Percentiles rank a stretch among this genome's conserved stretches.
Conservation (phyloP, 2,113 vertebrate genomes). For the Grammomys dolichurus region DNA sequence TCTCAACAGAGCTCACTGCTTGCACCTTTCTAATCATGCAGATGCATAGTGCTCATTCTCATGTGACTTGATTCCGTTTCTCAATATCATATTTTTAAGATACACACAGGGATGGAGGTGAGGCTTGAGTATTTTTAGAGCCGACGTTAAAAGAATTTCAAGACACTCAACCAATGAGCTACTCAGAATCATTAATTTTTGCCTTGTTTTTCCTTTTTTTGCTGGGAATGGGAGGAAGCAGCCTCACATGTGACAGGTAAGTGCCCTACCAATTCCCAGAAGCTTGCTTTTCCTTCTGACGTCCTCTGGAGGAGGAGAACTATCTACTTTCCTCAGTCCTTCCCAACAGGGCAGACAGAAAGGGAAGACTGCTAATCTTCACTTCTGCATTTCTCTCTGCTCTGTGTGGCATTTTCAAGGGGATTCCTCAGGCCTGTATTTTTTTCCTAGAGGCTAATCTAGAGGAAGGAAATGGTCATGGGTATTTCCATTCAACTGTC, state of each 20-base stretch:
- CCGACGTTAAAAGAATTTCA: constrained; percentile 28
- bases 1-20: background rate
- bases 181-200: background rate
- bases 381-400: background rate
- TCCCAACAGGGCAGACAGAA: background rate
- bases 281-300: background rate
- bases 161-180: background rate
- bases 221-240: background rate
- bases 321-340: no score
- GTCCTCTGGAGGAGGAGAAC: background rate
- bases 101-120: background rate
- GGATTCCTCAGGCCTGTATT: background rate
- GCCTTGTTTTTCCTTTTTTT: background rate
- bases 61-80: background rate
- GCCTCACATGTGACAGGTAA: background rate
- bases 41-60: background rate
- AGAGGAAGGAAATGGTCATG: background rate
- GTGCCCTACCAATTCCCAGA: no score
- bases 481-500: background rate
- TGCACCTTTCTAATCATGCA: background rate
- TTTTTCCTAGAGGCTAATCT: background rate
- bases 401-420: constrained; percentile 5
- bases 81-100: background rate
- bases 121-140: constrained; percentile 23
- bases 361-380: no score